Percentiles rank a stretch among this genome's conserved stretches.
phyloP scores from a whole-genome alignment of 2,113 vertebrate genomes.

The Xyliphius kryptos region DNA sequence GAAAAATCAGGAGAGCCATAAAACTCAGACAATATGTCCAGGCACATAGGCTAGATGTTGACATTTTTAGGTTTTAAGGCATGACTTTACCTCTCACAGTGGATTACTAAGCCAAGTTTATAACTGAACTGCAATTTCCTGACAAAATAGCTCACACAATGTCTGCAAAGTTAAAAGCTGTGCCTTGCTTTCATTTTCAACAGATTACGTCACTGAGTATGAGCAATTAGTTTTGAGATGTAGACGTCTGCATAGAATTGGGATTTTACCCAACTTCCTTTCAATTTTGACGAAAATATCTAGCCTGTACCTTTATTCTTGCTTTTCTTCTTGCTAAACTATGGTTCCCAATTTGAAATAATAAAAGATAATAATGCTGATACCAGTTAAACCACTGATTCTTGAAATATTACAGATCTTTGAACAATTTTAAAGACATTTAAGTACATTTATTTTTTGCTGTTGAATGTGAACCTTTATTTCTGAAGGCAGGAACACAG shows the following conservation, averaged over 20 bases:
- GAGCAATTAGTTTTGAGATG: background rate
- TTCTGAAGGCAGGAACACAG: no score
- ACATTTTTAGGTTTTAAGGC: background rate
- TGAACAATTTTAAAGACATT: no score
- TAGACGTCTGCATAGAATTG: background rate
- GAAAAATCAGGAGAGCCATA: no score
- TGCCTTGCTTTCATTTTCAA: background rate
- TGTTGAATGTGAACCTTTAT: no score
- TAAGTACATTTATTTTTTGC: no score
- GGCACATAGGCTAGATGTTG: background rate
- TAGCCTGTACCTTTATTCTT: no score
- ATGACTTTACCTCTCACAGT: background rate
- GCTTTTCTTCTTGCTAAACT: no score
- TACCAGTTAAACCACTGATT: no score
- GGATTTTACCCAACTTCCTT: background rate
- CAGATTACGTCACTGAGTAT: background rate
- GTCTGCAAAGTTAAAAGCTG: background rate
- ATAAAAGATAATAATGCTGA: no score
- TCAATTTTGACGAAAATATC: background rate
- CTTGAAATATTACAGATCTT: no score
- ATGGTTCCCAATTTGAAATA: no score
- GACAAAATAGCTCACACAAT: background rate
- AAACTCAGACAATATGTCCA: no score
- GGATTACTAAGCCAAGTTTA: background rate
- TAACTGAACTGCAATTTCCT: background rate